A percentile compares a stretch with the other conserved stretches of the same genome.
These are phyloP conservation scores for Heliornis fulica DNA, from an alignment of 2,113 vertebrate species.

Conservation along the genomic window DNA sequence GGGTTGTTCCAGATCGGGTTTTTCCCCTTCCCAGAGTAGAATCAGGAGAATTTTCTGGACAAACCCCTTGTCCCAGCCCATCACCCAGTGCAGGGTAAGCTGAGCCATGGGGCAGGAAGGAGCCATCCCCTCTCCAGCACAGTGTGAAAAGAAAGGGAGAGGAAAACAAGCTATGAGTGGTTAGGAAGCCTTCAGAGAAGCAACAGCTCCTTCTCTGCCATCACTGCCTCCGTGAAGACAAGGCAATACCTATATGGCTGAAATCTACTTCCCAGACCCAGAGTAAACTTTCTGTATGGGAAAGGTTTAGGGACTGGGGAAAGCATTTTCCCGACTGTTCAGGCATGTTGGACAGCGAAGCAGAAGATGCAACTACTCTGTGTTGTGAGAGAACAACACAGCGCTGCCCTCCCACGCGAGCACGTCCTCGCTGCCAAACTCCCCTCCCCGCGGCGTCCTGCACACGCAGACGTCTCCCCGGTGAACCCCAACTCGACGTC, in stretches of 20 bases:
- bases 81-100: too few relatives aligned
- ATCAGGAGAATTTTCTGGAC: background rate
- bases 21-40: too few relatives aligned
- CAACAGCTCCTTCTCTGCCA: too few relatives aligned
- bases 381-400: too few relatives aligned
- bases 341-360: too few relatives aligned
- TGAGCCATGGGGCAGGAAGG: too few relatives aligned
- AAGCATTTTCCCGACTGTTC: too few relatives aligned
- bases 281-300: background rate
- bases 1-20: too few relatives aligned
- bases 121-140: too few relatives aligned
- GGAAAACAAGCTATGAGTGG: background rate
- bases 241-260: rapidly evolving
- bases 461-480: background rate
- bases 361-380: too few relatives aligned
- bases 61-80: background rate
- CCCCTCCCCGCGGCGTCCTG: background rate
- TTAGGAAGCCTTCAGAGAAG: background rate
- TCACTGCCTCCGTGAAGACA: background rate
- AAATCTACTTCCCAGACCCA: background rate
- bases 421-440: background rate
- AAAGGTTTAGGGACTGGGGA: background rate
- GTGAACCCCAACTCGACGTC: background rate
- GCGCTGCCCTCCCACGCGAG: background rate
- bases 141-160: background rate